Evolutionary conservation across 2,113 vertebrate genomes (phyloP).

Genomic region (Labrus mixtus): DNA sequence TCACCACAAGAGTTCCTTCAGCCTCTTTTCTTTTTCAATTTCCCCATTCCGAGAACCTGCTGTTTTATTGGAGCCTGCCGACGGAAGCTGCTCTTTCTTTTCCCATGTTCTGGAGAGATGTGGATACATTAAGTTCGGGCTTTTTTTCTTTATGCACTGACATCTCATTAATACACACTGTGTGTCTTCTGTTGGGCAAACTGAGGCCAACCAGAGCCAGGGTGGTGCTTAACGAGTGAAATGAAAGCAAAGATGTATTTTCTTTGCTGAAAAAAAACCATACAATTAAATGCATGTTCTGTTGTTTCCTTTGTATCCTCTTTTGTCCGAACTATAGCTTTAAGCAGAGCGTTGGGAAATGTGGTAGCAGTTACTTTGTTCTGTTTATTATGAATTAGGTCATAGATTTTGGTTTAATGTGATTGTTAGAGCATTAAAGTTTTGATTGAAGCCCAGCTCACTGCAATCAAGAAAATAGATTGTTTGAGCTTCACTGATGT

Average conservation of each 20-base stretch:
- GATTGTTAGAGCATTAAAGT: neutral
- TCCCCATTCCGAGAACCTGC: conserved; percentile 50
- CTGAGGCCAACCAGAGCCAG: neutral
- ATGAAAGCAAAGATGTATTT: no score
- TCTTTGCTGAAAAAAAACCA: neutral
- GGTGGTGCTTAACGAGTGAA: neutral
- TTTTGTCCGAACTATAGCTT: neutral
- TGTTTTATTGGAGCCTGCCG: conserved; percentile 50
- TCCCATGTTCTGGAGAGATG: conserved; percentile 2
- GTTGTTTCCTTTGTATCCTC: neutral
- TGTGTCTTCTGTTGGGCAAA: neutral
- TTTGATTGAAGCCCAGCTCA: neutral
- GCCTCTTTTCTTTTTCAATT: conserved; percentile 43
- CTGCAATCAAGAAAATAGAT: neutral
- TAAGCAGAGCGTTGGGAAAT: no score
- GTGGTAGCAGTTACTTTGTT: no score
- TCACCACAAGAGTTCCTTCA: conserved; percentile 35
- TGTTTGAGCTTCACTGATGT: neutral
- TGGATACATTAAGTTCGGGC: neutral
- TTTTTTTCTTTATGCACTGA: neutral
- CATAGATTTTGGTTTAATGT: conserved; percentile 15
- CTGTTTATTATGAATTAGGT: neutral
- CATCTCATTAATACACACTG: neutral
- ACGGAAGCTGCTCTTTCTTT: conserved; percentile 32
- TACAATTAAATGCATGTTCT: neutral